Conservation (phyloP, 2,888 invertebrate genomes). For the Rhagonycha lutea region DNA sequence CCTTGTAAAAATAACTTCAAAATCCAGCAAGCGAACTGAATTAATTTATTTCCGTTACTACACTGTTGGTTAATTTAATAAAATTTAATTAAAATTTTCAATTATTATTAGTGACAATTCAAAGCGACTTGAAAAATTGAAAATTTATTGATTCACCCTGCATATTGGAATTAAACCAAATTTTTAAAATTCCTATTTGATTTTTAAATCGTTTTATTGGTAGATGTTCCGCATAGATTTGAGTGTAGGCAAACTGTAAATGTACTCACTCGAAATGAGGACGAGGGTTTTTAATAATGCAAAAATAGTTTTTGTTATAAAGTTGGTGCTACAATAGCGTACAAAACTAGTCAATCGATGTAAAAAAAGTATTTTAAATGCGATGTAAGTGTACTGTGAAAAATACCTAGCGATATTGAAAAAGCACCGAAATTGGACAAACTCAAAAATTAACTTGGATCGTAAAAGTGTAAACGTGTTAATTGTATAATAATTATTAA, state of each 20-base stretch:
- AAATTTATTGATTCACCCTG: neutral
- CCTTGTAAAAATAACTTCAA: too few species aligned
- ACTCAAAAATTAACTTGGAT: neutral
- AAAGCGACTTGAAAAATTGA: neutral
- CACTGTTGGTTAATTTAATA: too few species aligned
- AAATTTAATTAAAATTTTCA: too few species aligned
- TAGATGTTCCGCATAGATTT: neutral
- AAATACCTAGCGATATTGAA: neutral
- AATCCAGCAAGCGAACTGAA: too few species aligned
- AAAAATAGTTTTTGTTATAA: neutral
- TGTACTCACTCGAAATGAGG: neutral
- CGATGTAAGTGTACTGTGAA: neutral
- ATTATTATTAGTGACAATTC: too few species aligned
- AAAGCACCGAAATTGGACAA: neutral
- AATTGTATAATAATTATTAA: conserved; percentile 13
- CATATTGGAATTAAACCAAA: neutral
- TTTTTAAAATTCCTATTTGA: neutral
- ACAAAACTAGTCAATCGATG: conserved; percentile 16
- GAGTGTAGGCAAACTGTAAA: neutral
- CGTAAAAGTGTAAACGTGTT: neutral
- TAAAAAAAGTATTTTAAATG: neutral
- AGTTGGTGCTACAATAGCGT: conserved; percentile 16
- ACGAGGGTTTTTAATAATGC: neutral
- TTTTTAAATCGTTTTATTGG: neutral
- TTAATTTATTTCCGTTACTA: too few species aligned